phyloP scores from a whole-genome alignment of 1,140 invertebrate species.

The Apis laboriosa region DNA sequence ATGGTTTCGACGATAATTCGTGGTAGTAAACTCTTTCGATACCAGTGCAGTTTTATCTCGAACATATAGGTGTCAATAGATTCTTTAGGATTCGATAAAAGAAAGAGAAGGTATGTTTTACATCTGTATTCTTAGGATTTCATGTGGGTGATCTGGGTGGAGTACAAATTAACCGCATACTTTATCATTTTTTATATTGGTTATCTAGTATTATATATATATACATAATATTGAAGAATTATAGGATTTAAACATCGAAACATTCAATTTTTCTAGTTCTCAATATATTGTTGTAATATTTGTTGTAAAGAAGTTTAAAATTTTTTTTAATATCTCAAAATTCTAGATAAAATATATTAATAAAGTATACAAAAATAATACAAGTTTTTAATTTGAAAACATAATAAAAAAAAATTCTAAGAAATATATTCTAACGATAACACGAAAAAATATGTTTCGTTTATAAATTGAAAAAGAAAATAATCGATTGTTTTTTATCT shows the following conservation, averaged over 20 bases:
- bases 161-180: neutral
- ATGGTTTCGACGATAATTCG: neutral
- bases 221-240: no score
- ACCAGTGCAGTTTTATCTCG: neutral
- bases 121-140: neutral
- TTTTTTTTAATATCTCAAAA: no score
- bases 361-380: no score
- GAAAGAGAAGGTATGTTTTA: neutral
- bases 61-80: neutral
- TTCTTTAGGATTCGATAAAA: neutral
- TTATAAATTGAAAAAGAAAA: no score
- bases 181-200: no score
- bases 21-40: neutral
- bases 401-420: neutral
- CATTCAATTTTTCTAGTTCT: neutral
- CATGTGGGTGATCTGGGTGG: neutral
- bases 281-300: neutral
- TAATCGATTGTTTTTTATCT: neutral
- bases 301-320: neutral
- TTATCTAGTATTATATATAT: no score
- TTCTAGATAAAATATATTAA: no score
- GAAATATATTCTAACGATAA: no score
- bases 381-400: no score
- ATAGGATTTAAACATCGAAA: no score
- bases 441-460: neutral